Percentiles rank a stretch among this genome's conserved stretches.
These are phyloP conservation scores for Ciconia stormi DNA, from an alignment of 2,113 vertebrate genomes.

Conservation along the genomic window DNA sequence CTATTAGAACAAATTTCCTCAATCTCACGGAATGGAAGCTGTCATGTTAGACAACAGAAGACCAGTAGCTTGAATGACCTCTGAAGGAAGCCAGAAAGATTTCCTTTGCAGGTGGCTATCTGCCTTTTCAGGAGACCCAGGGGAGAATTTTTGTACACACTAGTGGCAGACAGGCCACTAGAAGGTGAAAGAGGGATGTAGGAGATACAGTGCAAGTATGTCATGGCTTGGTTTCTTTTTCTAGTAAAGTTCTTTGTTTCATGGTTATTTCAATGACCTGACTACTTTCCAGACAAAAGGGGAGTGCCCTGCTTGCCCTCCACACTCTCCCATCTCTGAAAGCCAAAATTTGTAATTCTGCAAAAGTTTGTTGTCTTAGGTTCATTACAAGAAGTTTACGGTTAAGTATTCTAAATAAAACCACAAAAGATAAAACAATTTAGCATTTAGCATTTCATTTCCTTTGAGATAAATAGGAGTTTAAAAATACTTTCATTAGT, in stretches of 20 bases:
- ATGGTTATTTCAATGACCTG: background rate
- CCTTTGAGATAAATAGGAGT: background rate
- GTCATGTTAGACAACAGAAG: background rate
- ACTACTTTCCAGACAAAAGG: background rate
- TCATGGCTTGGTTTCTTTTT: background rate
- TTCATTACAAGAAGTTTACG: background rate
- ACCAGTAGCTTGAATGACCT: background rate
- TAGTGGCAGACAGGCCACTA: background rate
- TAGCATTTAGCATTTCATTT: background rate
- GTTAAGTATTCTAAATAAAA: background rate
- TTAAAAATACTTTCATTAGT: background rate
- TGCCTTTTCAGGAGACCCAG: background rate
- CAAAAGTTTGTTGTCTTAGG: background rate
- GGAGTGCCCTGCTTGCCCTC: background rate
- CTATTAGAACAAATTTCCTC: background rate
- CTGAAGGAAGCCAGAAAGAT: background rate
- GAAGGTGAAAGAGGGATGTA: background rate
- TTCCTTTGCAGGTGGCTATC: background rate
- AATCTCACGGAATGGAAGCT: background rate
- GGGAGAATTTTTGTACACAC: accelerated
- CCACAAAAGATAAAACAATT: background rate
- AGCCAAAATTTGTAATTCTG: background rate
- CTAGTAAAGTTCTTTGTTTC: background rate
- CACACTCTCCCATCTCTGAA: background rate
- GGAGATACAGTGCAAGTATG: background rate